phyloP scores from a whole-genome alignment of 2,113 vertebrate species.

The Erinaceus europaeus region DNA sequence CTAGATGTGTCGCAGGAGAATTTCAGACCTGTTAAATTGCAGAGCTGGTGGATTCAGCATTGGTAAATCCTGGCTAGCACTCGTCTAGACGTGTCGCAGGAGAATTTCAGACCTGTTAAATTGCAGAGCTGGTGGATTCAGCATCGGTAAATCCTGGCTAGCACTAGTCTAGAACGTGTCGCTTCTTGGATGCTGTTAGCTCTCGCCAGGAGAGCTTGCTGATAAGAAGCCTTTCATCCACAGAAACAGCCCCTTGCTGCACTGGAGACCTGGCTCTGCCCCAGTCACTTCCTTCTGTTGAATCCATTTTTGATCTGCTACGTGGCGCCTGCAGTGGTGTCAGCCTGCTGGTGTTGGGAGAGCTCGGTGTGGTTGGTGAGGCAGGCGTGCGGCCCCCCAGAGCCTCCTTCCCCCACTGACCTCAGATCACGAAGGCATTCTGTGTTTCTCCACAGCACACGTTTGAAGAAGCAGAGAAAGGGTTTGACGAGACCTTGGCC shows the following conservation, averaged over 20 bases:
- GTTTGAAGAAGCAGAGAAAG: constrained; percentile 96
- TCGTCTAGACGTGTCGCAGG: neutral
- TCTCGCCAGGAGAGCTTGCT: neutral
- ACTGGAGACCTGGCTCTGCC: neutral
- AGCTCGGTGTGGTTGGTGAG: neutral
- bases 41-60: neutral
- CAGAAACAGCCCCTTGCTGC: neutral
- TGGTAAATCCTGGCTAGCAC: neutral
- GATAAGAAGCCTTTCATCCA: neutral
- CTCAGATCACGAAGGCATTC: neutral
- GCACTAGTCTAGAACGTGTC: neutral
- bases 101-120: neutral
- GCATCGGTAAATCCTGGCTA: neutral
- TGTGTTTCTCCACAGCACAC: constrained; percentile 87
- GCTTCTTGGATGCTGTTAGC: neutral
- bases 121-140: neutral
- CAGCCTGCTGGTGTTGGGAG: neutral
- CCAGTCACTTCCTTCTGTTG: neutral
- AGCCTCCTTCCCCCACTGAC: neutral
- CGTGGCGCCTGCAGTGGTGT: neutral
- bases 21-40: neutral
- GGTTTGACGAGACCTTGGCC: constrained; percentile 96
- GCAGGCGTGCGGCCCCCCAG: neutral
- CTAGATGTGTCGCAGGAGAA: too few relatives aligned
- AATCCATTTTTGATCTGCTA: neutral